phyloP scores from a whole-genome alignment of 1,140 invertebrate genomes.

The Aricia agestis region DNA sequence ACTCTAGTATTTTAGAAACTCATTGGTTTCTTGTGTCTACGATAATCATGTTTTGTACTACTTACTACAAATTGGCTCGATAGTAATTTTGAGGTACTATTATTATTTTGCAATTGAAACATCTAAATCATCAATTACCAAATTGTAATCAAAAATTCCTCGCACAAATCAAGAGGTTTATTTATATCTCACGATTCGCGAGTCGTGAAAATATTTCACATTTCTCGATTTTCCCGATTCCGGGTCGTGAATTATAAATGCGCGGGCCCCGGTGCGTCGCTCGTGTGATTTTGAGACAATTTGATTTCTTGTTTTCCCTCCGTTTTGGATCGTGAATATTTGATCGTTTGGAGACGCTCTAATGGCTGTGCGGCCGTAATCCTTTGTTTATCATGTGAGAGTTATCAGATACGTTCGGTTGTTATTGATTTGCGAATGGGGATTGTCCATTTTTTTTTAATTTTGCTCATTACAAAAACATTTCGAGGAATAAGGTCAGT shows the following conservation, averaged over 20 bases:
- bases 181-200: constrained; percentile 14
- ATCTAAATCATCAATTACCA: too few relatives aligned
- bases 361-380: constrained; percentile 49
- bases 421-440: not conserved
- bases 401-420: not conserved
- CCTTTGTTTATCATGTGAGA: constrained; percentile 35
- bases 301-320: constrained; percentile 70
- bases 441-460: too few relatives aligned
- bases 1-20: too few relatives aligned
- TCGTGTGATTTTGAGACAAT: constrained; percentile 74
- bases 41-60: too few relatives aligned
- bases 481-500: too few relatives aligned
- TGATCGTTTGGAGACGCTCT: constrained; percentile 58
- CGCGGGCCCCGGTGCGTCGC: constrained; percentile 47
- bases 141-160: not conserved
- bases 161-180: constrained; percentile 10
- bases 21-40: too few relatives aligned
- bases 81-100: too few relatives aligned
- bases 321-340: constrained; percentile 69
- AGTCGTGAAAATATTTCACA: constrained; percentile 39
- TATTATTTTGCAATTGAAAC: too few relatives aligned
- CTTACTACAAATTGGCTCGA: too few relatives aligned
- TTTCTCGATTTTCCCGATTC: constrained; percentile 29
- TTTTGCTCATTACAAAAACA: too few relatives aligned
- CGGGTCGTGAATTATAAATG: constrained; percentile 67